A percentile compares a stretch with the other conserved stretches of the same genome.
These are phyloP conservation scores for Helogale parvula DNA, from an alignment of 2,113 vertebrate species.

Conservation along the genomic window DNA sequence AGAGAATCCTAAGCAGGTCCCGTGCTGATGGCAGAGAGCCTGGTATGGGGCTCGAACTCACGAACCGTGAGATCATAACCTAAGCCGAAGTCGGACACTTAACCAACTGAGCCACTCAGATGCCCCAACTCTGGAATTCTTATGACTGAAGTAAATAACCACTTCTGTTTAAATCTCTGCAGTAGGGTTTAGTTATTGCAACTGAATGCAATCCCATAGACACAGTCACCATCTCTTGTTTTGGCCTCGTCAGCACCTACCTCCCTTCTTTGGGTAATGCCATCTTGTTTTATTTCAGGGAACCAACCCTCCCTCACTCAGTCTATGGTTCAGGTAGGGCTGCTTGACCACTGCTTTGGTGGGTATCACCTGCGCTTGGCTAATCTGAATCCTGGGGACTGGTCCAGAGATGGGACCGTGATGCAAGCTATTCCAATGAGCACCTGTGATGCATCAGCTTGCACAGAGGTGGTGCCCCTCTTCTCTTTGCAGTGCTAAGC, in stretches of 20 bases:
- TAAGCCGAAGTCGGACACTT: too few relatives aligned
- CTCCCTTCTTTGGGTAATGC: neutral
- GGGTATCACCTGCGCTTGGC: neutral
- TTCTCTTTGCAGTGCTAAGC: neutral
- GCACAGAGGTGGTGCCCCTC: neutral
- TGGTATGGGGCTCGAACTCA: too few relatives aligned
- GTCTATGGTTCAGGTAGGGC: neutral
- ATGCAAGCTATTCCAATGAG: neutral
- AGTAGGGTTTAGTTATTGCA: neutral
- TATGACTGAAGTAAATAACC: neutral
- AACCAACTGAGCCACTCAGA: too few relatives aligned
- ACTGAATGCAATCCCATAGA: neutral
- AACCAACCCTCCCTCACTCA: neutral
- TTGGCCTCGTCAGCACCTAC: neutral
- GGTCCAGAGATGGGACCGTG: neutral
- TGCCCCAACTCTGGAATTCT: neutral
- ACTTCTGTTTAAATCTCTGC: neutral
- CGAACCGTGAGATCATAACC: too few relatives aligned
- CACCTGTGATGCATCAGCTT: neutral
- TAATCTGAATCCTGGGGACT: neutral
- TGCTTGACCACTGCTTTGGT: neutral
- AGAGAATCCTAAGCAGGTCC: too few relatives aligned
- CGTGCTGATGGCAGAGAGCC: too few relatives aligned
- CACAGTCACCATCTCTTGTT: neutral
- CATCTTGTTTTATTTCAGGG: neutral